A percentile compares a stretch with the other conserved stretches of the same genome.
Conservation (phyloP, 2,888 invertebrate genomes). For the Digitonthophagus gazella region DNA sequence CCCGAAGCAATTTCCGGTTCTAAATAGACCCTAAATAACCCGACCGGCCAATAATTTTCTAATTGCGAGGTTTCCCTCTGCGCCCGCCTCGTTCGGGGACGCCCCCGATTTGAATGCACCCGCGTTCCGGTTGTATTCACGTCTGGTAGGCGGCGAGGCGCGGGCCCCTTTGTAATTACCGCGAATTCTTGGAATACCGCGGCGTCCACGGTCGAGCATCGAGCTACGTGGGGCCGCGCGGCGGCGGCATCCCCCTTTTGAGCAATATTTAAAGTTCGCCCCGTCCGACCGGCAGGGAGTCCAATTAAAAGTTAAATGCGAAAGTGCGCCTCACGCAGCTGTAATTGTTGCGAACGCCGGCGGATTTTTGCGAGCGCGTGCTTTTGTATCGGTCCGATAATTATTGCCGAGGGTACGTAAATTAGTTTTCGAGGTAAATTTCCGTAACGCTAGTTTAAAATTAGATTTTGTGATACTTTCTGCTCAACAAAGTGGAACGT, state of each 20-base stretch:
- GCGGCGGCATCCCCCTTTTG: neutral
- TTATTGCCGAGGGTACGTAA: neutral
- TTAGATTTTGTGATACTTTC: neutral
- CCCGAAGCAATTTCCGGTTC: neutral
- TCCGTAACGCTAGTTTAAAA: neutral
- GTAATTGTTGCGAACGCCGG: neutral
- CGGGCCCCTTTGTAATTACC: neutral
- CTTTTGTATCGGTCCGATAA: neutral
- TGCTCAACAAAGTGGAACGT: neutral
- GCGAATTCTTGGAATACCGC: neutral
- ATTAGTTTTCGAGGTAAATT: neutral
- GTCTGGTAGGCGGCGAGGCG: neutral
- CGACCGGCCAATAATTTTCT: neutral
- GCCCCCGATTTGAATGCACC: neutral
- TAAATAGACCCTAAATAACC: neutral
- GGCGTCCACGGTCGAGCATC: neutral
- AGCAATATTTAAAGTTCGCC: neutral
- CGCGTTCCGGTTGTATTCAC: neutral
- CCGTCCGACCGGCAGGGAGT: neutral
- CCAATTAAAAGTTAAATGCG: neutral
- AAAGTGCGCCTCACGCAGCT: neutral
- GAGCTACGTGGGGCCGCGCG: neutral
- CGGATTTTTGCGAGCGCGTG: neutral
- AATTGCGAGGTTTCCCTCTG: neutral
- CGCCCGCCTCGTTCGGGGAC: neutral